Conservation (phyloP, 2,797 vertebrate genomes). For the Parotocinclus haroldoi region DNA sequence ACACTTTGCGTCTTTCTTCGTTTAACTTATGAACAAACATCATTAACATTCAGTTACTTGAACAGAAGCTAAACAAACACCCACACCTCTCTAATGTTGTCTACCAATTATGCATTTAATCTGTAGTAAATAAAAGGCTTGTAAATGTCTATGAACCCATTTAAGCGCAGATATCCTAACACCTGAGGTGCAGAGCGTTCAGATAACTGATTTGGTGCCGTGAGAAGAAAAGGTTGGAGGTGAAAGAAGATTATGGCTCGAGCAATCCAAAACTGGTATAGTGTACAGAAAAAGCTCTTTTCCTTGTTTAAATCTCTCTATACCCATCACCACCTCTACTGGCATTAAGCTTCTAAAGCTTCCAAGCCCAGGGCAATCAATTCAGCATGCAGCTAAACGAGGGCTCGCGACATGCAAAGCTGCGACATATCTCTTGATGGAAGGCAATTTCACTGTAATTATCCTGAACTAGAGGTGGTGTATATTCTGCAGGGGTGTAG, state of each 20-base stretch:
- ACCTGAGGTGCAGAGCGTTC: slow-evolving; percentile 29
- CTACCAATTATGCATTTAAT: slow-evolving; percentile 29
- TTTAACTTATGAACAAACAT: too few species aligned
- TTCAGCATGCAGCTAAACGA: slow-evolving; percentile 14
- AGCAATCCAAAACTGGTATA: too few species aligned
- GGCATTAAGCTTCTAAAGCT: slow-evolving; percentile 13
- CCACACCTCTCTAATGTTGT: slow-evolving; percentile 2
- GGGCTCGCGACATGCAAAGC: slow-evolving; percentile 21
- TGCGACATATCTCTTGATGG: slow-evolving; percentile 18
- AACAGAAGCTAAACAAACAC: neutral
- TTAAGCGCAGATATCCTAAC: neutral
- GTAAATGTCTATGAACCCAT: too few species aligned
- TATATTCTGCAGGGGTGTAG: neutral
- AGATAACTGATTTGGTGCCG: too few species aligned
- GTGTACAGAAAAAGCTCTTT: too few species aligned
- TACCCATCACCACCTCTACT: neutral
- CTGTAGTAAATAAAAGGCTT: slow-evolving; percentile 29
- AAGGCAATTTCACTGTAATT: slow-evolving; percentile 27
- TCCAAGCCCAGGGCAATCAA: slow-evolving; percentile 19
- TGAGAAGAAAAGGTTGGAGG: neutral
- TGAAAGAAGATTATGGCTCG: neutral
- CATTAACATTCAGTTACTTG: too few species aligned
- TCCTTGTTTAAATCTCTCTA: neutral
- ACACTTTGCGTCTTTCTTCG: too few species aligned
- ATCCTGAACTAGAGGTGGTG: slow-evolving; percentile 22